Conservation (phyloP, 2,113 vertebrate species). For the Regulus satrapa region DNA sequence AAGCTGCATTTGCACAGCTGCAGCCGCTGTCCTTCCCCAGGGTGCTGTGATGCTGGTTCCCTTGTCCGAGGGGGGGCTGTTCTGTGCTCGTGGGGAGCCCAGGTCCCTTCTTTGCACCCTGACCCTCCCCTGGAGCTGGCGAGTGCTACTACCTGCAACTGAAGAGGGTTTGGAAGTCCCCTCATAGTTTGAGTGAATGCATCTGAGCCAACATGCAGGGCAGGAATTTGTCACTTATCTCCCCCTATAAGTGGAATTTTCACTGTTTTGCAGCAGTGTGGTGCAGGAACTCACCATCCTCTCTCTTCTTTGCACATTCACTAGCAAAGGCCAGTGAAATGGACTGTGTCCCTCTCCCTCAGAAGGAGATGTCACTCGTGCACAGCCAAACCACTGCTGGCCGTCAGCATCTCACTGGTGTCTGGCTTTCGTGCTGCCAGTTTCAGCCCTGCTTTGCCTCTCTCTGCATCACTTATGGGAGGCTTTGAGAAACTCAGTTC, state of each 20-base stretch:
- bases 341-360: neutral
- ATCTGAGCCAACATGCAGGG: neutral
- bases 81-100: too few relatives aligned
- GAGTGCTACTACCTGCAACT: neutral
- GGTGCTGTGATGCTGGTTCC: accelerated
- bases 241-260: accelerated
- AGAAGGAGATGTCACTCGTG: accelerated
- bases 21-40: neutral
- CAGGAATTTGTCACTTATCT: neutral
- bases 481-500: neutral
- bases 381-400: neutral
- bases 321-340: neutral
- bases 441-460: neutral
- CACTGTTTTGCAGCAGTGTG: neutral
- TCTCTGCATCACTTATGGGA: neutral
- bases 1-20: neutral
- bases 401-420: neutral
- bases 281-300: neutral
- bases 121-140: neutral
- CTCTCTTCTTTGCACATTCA: neutral
- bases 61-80: neutral
- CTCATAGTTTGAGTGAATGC: accelerated
- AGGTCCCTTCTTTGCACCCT: neutral
- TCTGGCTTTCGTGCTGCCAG: neutral
- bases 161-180: neutral